Base-by-base conservation (phyloP, 2,888 invertebrate species). In the Lithophane socia region DNA sequence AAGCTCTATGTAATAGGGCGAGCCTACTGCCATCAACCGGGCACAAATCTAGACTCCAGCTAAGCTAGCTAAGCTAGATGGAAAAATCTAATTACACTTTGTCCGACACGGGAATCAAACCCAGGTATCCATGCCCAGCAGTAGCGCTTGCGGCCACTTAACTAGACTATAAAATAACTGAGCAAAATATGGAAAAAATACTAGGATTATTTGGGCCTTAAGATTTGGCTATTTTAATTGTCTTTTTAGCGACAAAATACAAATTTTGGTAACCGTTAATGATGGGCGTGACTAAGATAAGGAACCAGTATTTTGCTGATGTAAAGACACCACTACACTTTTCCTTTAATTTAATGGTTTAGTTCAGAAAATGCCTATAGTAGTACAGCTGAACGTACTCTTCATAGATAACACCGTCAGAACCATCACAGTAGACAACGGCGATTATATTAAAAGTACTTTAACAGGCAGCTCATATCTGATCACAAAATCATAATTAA, bases 401-500 rank as follows among this genome's bases (percentile, higher is more conserved):
- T 21, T 16, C 4, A 8, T 64, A 18, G 12, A 16, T 49, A 52
- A 13, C 9, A 18, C 10, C n/a, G 7, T 29, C 1, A 44, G 3
- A 42, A 7, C 7, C 10, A 16, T 42, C 13, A 52, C 49, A 18
- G 9, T 13, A 8, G 18, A 42, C 29, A 72, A 18, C 18, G 16
- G 0, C 16, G n/a, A 29, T 10, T 8, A 68, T 16, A 29, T 54
- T 54, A 44, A 44, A 56, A 66, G 13, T 13, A 13, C 18, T 24
- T 8, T 3, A 64, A n/a, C 8, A 24, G 18, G 18, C 8, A 76
- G 3, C 4, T 0, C 16, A 16, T 29, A 29, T 29, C 21, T 42
- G 3, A 49, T 66, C 7, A 44, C 29, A 37, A 37, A 68, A 77
- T 37, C 29, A 37, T 49, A 44, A 63, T 77, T 37, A 69, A 77